Percentiles rank a stretch among this genome's conserved stretches.
Conservation (phyloP, 2,113 vertebrate species). For the Mus pahari region DNA sequence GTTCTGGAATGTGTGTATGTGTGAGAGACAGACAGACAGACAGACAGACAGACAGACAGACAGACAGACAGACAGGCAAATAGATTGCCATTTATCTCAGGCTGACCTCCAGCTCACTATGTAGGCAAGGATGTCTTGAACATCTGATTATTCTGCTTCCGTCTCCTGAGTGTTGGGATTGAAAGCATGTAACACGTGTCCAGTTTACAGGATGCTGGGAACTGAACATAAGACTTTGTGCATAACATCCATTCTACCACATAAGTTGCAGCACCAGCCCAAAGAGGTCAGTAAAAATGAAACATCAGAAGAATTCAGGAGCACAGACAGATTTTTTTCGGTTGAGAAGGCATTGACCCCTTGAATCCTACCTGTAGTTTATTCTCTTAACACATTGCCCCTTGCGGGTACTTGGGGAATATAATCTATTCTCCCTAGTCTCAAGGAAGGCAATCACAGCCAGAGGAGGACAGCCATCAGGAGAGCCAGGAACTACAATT, state of each 20-base stretch:
- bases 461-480: not conserved
- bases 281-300: conserved; percentile 47
- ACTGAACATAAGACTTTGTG: not conserved
- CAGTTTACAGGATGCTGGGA: not conserved
- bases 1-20: not conserved
- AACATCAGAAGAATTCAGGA: conserved; percentile 47
- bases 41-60: no score
- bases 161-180: not conserved
- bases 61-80: not conserved
- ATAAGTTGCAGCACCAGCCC: not conserved
- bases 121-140: not conserved
- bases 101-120: not conserved
- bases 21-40: no score
- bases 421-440: not conserved
- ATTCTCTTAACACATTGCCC: not conserved
- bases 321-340: not conserved
- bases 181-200: not conserved
- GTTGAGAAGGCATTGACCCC: conserved; percentile 9
- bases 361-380: not conserved
- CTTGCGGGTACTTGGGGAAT: not conserved
- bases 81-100: not conserved
- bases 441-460: not conserved
- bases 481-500: not conserved
- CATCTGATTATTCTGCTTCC: not conserved
- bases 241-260: not conserved